A percentile compares a stretch with the other conserved stretches of the same genome.
Evolutionary conservation across 2,113 vertebrate species (phyloP).

Genomic region (Hystrix brachyura): DNA sequence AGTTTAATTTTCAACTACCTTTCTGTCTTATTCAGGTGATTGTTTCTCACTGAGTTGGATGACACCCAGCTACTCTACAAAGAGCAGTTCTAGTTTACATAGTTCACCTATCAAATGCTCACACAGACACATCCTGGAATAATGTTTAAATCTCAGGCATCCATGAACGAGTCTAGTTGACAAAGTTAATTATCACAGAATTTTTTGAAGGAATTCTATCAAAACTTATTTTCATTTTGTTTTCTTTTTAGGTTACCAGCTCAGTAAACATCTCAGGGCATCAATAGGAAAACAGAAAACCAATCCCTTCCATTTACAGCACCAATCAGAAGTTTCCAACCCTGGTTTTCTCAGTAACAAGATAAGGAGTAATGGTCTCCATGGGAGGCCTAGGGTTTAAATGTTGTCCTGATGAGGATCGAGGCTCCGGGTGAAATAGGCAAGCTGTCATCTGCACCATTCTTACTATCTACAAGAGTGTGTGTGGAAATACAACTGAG

Average conservation of each 20-base stretch:
- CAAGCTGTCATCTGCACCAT: rapidly evolving
- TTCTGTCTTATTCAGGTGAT: background rate
- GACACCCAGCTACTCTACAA: background rate
- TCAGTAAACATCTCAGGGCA: background rate
- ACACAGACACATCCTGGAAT: background rate
- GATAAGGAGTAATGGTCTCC: background rate
- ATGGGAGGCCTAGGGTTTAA: rapidly evolving
- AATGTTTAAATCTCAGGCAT: background rate
- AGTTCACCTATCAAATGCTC: background rate
- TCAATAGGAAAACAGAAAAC: background rate
- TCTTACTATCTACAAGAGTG: background rate
- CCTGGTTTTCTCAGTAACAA: background rate
- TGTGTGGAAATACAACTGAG: background rate
- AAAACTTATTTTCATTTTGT: background rate
- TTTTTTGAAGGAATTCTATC: background rate
- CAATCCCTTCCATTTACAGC: background rate
- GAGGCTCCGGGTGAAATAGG: background rate
- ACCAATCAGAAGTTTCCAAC: background rate
- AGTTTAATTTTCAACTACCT: rapidly evolving
- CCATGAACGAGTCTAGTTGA: background rate
- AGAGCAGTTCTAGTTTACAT: background rate
- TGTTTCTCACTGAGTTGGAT: background rate
- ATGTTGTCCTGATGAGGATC: background rate
- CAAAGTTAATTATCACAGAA: background rate
- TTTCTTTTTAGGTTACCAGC: background rate